Percentiles rank a stretch among this genome's conserved stretches.
Conservation (phyloP, 1,140 invertebrate species). For the Patella vulgata region DNA sequence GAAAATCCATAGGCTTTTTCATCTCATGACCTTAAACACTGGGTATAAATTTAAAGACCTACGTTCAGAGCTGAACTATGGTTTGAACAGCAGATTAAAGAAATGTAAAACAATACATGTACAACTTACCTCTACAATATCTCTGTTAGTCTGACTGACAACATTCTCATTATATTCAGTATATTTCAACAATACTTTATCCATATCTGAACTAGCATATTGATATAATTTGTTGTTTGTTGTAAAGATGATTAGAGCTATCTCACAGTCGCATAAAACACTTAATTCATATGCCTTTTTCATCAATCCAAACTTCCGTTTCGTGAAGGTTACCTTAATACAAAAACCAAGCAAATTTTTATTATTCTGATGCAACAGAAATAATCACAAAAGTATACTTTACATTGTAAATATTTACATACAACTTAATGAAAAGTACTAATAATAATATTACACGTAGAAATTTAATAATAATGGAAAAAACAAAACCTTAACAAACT, state of each 20-base stretch:
- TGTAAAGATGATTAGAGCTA: slow-evolving; percentile 99
- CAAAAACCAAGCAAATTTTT: slow-evolving; percentile 8
- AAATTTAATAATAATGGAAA: no score
- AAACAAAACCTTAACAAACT: slow-evolving; percentile 13
- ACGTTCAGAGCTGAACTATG: no score
- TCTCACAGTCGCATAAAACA: slow-evolving; percentile 99
- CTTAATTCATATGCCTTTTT: slow-evolving; percentile 99
- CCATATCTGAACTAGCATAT: slow-evolving; percentile 99
- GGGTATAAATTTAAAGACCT: no score
- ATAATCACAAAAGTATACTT: no score
- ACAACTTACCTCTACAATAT: slow-evolving; percentile 98
- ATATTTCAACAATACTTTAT: slow-evolving; percentile 99
- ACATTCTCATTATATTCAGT: slow-evolving; percentile 99
- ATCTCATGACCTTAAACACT: no score
- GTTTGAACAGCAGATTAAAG: not conserved
- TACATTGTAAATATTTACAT: not conserved
- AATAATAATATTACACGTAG: not conserved
- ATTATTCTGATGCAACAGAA: not conserved
- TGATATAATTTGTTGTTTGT: slow-evolving; percentile 99
- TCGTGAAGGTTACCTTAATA: slow-evolving; percentile 98
- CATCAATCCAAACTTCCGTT: slow-evolving; percentile 99
- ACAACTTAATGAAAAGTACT: not conserved
- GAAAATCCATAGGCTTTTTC: no score
- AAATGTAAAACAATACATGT: slow-evolving; percentile 5
- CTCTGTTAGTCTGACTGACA: slow-evolving; percentile 99